phyloP scores from a whole-genome alignment of 2,113 vertebrate genomes.

The Hemiscyllium ocellatum region DNA sequence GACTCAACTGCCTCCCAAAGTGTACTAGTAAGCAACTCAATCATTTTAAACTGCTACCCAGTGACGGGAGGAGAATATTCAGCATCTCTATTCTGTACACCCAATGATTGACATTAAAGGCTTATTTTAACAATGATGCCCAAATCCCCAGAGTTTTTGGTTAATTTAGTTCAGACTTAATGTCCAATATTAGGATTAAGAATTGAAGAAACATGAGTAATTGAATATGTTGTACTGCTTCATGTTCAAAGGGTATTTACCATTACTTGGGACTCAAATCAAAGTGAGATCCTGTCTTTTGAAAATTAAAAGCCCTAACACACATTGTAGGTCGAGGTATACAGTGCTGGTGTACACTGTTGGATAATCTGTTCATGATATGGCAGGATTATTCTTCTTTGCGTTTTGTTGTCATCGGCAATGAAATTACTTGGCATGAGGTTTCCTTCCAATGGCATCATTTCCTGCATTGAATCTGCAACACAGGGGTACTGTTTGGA shows the following conservation, averaged over 20 bases:
- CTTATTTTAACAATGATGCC: not conserved
- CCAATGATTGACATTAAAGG: not conserved
- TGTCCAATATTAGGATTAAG: not conserved
- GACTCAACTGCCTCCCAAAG: not conserved
- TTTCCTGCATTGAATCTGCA: not conserved
- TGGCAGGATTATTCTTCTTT: not conserved
- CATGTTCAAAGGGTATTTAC: not conserved
- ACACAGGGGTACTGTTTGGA: not conserved
- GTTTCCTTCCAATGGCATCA: not conserved
- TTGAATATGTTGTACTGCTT: not conserved
- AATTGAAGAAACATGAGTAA: not conserved
- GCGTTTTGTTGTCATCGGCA: not conserved
- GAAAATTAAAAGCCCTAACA: not conserved
- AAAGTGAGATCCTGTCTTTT: not conserved
- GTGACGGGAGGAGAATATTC: not conserved
- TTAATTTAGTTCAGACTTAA: not conserved
- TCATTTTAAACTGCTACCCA: not conserved
- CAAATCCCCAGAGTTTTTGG: not conserved
- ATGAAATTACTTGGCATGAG: not conserved
- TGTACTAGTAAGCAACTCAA: not conserved
- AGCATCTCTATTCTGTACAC: not conserved
- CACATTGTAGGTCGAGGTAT: too few relatives aligned
- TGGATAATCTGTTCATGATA: not conserved
- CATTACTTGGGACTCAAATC: not conserved
- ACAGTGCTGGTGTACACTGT: too few relatives aligned